Percentiles rank a stretch among this genome's conserved stretches.
Evolutionary conservation across 2,888 invertebrate species (phyloP).

Genomic region (Meteorus colon): DNA sequence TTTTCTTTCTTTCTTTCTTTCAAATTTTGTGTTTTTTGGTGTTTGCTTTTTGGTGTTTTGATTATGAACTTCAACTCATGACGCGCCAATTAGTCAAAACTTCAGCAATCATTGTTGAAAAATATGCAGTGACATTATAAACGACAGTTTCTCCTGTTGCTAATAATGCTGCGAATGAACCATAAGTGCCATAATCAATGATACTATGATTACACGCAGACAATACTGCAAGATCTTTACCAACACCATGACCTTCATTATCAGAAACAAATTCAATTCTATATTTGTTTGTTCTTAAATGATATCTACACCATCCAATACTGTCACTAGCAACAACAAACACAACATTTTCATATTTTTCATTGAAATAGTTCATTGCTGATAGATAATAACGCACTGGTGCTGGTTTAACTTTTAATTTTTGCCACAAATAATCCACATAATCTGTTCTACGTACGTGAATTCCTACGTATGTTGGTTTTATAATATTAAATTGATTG

Average conservation of each 20-base stretch:
- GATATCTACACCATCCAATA: constrained; percentile 71
- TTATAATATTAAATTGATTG: constrained; percentile 59
- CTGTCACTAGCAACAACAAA: constrained; percentile 73
- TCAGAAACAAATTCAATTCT: constrained; percentile 67
- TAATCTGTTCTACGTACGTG: constrained; percentile 78
- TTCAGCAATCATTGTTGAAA: constrained; percentile 69
- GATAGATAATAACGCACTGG: constrained; percentile 68
- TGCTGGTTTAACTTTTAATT: constrained; percentile 71
- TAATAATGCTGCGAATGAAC: constrained; percentile 71
- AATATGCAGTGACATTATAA: constrained; percentile 70
- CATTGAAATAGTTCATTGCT: constrained; percentile 71
- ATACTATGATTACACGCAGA: constrained; percentile 73
- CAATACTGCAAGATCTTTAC: constrained; percentile 71
- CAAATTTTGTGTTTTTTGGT: constrained; percentile 28
- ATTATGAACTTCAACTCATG: constrained; percentile 63
- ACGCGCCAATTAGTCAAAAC: constrained; percentile 69
- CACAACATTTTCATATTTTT: constrained; percentile 68
- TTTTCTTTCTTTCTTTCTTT: background rate
- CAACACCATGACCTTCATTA: constrained; percentile 65
- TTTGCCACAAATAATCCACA: constrained; percentile 75
- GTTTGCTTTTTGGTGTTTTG: constrained; percentile 34
- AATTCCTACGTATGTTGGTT: constrained; percentile 74
- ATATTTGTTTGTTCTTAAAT: constrained; percentile 63
- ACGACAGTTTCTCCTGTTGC: constrained; percentile 72
- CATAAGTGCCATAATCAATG: constrained; percentile 73